Evolutionary conservation across 2,888 invertebrate species (phyloP).

Genomic region (Molanna angustata): DNA sequence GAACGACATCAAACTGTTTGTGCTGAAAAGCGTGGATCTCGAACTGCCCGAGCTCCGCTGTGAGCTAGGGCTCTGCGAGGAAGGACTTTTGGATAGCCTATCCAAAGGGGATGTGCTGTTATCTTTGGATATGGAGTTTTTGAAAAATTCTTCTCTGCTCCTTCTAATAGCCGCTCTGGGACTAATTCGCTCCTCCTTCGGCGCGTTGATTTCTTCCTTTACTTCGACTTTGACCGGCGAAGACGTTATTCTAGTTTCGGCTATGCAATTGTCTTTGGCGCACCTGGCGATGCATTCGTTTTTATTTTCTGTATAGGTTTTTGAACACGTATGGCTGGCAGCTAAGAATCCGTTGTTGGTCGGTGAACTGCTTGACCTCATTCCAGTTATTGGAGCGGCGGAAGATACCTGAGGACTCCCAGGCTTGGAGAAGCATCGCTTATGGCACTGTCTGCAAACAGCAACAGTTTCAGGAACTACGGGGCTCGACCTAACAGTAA

Average conservation of each 20-base stretch:
- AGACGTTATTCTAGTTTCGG: slow-evolving; percentile 27
- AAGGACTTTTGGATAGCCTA: slow-evolving; percentile 34
- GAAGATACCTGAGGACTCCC: slow-evolving; percentile 53
- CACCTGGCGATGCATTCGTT: slow-evolving; percentile 24
- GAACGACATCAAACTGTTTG: slow-evolving; percentile 50
- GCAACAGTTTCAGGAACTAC: slow-evolving; percentile 69
- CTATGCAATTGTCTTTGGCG: slow-evolving; percentile 25
- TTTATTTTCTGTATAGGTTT: slow-evolving; percentile 20
- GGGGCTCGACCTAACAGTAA: slow-evolving; percentile 74
- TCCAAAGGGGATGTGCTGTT: slow-evolving; percentile 23
- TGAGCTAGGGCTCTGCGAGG: slow-evolving; percentile 49
- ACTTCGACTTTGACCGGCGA: slow-evolving; percentile 27
- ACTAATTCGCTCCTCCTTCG: slow-evolving; percentile 18
- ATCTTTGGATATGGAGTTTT: slow-evolving; percentile 23
- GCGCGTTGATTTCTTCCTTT: slow-evolving; percentile 11
- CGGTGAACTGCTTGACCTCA: slow-evolving; percentile 16
- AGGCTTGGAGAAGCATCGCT: slow-evolving; percentile 65
- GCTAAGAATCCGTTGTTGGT: slow-evolving; percentile 16
- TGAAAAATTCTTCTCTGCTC: slow-evolving; percentile 32
- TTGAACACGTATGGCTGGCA: slow-evolving; percentile 23
- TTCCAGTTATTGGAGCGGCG: slow-evolving; percentile 41
- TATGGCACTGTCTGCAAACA: slow-evolving; percentile 76
- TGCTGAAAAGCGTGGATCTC: slow-evolving; percentile 38
- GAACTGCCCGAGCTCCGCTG: slow-evolving; percentile 45
- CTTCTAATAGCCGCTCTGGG: slow-evolving; percentile 27